Evolutionary conservation across 2,888 invertebrate genomes (phyloP), one percentile per base, ranked within the genome.

Genomic region (Rhogogaster chlorosoma): DNA sequence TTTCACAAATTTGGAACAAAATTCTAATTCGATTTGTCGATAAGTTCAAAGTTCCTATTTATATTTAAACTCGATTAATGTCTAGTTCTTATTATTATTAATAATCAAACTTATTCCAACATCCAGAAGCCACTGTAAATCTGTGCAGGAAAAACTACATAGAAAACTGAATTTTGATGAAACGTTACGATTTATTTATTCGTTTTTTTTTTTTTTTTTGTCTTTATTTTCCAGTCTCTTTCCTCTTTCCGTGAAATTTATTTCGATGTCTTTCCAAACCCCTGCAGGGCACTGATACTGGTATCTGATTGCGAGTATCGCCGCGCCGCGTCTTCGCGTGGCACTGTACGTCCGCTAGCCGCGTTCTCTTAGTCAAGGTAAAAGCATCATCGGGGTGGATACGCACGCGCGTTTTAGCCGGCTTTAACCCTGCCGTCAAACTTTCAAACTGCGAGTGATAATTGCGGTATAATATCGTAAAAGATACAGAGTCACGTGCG

Each of bases 321-420:
- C 26, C 80, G 61, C 61, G 80, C 80, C 57, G 80, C 80, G 80
- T 80, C 80, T 38, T 80, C 80, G 80, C 80, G 80, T 80, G 80
- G 80, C 80, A 80, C 80, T 80, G 80, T 22, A 32, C 26, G 26
- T 1, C 18, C 42, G 57, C 29, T 15, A 12, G 53, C 53, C 53
- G 53, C 53, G 49, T 80, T 61, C 80, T 61, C 38, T 38, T 61
- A 38, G 22, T 38, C 0, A 22, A 61, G 57, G 57, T 12, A 80
- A 1, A 42, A 6, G 22, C 49, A 80, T 57, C 10, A 36, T 32
- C 80, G 38, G n/a, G 61, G 80, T 29, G 53, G n/a, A 38, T 36
- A 80, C 80, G 80, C 80, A 80, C 49, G 80, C 80, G 80, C 80
- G 38, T 61, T 77, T n/a, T 32, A 26, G 0, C n/a, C 57, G 10